A percentile compares a stretch with the other conserved stretches of the same genome.
These are phyloP conservation scores for Clupea harengus DNA, from an alignment of 2,113 vertebrate species.

Conservation along the genomic window DNA sequence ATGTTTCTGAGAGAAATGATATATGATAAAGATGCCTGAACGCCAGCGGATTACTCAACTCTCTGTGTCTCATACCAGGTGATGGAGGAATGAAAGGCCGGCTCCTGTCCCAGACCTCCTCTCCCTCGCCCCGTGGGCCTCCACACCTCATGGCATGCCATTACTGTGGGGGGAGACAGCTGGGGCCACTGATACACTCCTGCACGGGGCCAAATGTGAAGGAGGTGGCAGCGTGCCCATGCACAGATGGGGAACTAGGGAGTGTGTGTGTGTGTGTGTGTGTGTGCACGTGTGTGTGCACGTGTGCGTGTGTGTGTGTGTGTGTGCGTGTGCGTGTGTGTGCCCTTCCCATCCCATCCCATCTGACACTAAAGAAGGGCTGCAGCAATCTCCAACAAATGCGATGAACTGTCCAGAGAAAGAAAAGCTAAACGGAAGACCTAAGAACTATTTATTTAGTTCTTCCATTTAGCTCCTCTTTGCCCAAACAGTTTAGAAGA, in stretches of 20 bases:
- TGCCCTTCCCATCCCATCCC: not conserved
- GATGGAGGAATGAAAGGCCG: not conserved
- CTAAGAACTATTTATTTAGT: not conserved
- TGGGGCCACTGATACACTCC: conserved; percentile 60
- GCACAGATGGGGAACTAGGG: not conserved
- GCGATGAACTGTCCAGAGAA: not conserved
- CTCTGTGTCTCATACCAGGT: conserved; percentile 5
- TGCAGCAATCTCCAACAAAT: not conserved
- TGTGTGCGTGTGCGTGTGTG: not conserved
- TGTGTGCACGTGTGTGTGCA: too few relatives aligned
- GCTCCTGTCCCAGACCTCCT: conserved; percentile 27
- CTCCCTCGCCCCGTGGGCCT: not conserved
- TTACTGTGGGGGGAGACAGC: conserved; percentile 55
- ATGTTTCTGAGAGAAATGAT: not conserved
- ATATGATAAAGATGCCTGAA: not conserved
- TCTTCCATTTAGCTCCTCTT: not conserved
- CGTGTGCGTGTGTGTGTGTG: too few relatives aligned
- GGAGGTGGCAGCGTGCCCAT: not conserved
- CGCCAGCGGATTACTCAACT: not conserved
- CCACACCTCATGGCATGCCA: conserved; percentile 56
- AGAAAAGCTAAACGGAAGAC: not conserved
- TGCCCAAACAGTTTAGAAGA: not conserved
- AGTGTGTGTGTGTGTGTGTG: not conserved
- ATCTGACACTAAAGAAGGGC: not conserved
- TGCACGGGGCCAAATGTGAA: not conserved